Evolutionary conservation across 1,140 invertebrate genomes (phyloP).

Genomic region (Copidosoma floridanum): DNA sequence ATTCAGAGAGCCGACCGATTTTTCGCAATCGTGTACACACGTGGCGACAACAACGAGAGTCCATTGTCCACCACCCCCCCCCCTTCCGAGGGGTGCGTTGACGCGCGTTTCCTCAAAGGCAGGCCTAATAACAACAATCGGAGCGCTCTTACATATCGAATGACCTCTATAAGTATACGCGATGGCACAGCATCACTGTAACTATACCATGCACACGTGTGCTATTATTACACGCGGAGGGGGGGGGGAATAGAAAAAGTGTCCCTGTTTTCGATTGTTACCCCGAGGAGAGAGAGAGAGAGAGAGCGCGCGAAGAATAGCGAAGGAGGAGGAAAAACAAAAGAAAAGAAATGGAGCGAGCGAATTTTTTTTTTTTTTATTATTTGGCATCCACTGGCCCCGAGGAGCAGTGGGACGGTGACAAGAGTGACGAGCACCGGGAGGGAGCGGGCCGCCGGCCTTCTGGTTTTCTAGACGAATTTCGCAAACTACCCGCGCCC

Average conservation of each 20-base stretch:
- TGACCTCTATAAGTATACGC: not conserved
- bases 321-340: too few relatives aligned
- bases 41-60: not conserved
- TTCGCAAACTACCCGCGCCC: conserved; percentile 13
- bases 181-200: too few relatives aligned
- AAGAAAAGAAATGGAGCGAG: not conserved
- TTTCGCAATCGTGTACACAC: not conserved
- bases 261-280: conserved; percentile 1
- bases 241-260: conserved; percentile 3
- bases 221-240: not conserved
- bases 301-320: not conserved
- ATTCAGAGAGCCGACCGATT: not conserved
- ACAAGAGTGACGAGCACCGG: too few relatives aligned
- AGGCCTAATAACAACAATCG: too few relatives aligned
- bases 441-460: too few relatives aligned
- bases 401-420: too few relatives aligned
- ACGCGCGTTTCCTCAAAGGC: not conserved
- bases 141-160: not conserved
- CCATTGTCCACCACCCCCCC: not conserved
- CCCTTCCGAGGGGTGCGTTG: too few relatives aligned
- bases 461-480: too few relatives aligned
- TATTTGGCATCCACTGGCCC: too few relatives aligned
- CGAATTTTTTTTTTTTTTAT: not conserved
- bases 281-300: not conserved
- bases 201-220: too few relatives aligned